Evolutionary conservation across 2,888 invertebrate species (phyloP).

Genomic region (Mayetiola destructor): DNA sequence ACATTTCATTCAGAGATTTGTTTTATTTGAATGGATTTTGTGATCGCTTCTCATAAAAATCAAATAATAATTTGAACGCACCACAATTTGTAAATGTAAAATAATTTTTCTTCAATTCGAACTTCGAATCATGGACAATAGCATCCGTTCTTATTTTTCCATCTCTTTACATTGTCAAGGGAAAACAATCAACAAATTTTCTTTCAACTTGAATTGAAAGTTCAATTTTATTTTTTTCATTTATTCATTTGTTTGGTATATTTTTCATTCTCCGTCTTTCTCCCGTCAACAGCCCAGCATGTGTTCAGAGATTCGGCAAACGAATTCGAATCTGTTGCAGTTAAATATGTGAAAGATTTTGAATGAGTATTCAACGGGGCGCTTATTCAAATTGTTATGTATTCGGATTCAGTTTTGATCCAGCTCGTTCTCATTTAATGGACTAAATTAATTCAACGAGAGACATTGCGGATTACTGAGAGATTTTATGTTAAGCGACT

Average conservation of each 20-base stretch:
- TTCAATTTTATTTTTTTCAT: constrained; percentile 7
- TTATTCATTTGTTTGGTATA: constrained; percentile 2
- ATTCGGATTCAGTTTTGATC: constrained; percentile 14
- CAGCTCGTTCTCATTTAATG: constrained; percentile 15
- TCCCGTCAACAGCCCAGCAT: too few species aligned
- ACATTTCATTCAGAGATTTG: too few species aligned
- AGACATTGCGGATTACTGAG: constrained; percentile 13
- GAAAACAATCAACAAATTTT: background rate
- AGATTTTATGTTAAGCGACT: constrained; percentile 13
- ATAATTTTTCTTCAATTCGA: constrained; percentile 3
- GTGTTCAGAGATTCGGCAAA: background rate
- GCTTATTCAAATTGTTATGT: constrained; percentile 1
- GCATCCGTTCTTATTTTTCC: too few species aligned
- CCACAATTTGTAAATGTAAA: constrained; percentile 10
- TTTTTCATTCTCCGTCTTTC: background rate
- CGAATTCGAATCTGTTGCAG: background rate
- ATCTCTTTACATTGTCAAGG: too few species aligned
- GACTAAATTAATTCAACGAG: constrained; percentile 16
- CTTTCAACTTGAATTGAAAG: background rate
- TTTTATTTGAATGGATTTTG: too few species aligned
- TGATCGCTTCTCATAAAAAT: too few species aligned
- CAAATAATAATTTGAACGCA: too few species aligned
- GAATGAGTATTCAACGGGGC: background rate
- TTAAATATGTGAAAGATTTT: background rate
- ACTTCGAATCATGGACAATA: too few species aligned